phyloP scores from a whole-genome alignment of 2,113 vertebrate genomes.

The Neoarius graeffei region DNA sequence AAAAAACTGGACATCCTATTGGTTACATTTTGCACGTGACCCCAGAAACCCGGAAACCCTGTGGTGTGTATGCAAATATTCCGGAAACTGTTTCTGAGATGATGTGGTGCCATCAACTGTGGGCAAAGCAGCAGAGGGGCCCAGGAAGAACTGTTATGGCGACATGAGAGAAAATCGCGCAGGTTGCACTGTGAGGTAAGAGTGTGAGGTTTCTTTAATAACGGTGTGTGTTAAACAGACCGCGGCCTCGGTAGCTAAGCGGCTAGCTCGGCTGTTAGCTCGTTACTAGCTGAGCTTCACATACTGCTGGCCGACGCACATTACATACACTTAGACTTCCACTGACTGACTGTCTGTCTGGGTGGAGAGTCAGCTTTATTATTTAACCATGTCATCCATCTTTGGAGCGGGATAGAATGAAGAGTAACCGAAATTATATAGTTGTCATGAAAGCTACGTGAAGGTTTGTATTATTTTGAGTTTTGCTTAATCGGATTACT shows the following conservation, averaged over 20 bases:
- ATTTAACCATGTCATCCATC: neutral
- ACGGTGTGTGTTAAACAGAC: neutral
- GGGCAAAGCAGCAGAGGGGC: neutral
- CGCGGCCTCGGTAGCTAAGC: conserved; percentile 18
- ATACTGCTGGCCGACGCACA: neutral
- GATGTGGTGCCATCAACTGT: conserved; percentile 14
- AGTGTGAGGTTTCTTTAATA: neutral
- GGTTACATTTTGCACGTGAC: conserved; percentile 33
- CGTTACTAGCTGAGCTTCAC: neutral
- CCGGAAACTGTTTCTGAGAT: conserved; percentile 43
- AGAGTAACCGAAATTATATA: neutral
- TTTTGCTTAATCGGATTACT: neutral
- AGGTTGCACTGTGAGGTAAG: conserved; percentile 26
- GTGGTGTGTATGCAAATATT: conserved; percentile 40
- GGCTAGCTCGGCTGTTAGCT: conserved; percentile 10
- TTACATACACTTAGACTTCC: too few relatives aligned
- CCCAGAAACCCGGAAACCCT: conserved; percentile 27
- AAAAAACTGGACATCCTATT: neutral
- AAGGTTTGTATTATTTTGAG: neutral
- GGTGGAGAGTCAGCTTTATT: too few relatives aligned
- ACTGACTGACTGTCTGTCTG: neutral
- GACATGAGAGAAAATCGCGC: conserved; percentile 21
- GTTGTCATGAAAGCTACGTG: too few relatives aligned
- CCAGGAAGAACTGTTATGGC: conserved; percentile 2
- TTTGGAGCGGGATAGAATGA: neutral